These are phyloP conservation scores for Heterohyrax brucei DNA, from an alignment of 2,797 vertebrate species.

Conservation along the genomic window DNA sequence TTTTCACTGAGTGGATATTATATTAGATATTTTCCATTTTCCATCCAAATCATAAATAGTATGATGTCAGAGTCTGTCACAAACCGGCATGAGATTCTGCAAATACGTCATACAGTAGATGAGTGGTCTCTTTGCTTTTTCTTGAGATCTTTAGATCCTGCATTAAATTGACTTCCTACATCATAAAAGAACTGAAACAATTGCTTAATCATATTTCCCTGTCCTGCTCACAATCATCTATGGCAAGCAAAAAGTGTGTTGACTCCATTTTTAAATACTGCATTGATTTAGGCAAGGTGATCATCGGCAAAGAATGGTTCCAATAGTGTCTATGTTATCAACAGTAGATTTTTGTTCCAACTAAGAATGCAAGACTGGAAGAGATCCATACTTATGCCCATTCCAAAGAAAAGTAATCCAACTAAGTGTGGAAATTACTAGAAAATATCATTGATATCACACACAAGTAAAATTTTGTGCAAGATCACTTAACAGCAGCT, in stretches of 20 bases:
- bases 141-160: neutral
- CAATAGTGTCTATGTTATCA: neutral
- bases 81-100: neutral
- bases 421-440: too few relatives aligned
- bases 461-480: too few relatives aligned
- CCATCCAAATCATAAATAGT: slow-evolving; percentile 57
- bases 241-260: slow-evolving; percentile 24
- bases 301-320: neutral
- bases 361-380: neutral
- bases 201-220: neutral
- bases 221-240: neutral
- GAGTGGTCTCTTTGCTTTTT: neutral
- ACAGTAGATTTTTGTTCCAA: neutral
- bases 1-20: neutral
- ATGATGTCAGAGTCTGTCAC: neutral
- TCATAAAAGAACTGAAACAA: neutral
- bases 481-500: too few relatives aligned
- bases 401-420: too few relatives aligned
- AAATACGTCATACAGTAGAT: neutral
- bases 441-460: too few relatives aligned
- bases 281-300: neutral
- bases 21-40: slow-evolving; percentile 34
- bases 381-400: too few relatives aligned
- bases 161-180: neutral
- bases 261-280: neutral